Conservation (phyloP, 2,888 invertebrate genomes). For the Sceliomorpha sp. region DNA sequence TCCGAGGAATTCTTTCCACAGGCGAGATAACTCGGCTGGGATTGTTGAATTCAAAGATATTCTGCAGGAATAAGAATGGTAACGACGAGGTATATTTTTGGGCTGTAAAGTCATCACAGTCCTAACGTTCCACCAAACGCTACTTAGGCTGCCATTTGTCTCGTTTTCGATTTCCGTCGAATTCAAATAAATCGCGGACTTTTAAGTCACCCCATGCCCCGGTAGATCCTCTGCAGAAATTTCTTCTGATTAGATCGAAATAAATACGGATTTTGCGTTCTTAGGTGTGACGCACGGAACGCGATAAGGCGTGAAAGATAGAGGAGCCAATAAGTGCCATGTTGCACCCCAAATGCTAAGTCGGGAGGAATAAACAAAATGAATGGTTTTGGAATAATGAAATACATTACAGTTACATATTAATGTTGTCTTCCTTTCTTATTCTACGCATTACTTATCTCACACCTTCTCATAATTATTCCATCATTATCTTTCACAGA, state of each 20-base stretch:
- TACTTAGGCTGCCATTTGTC: constrained; percentile 41
- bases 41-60: no score
- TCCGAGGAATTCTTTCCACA: no score
- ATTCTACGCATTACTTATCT: no score
- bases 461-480: no score
- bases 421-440: no score
- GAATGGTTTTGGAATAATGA: constrained; percentile 7
- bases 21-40: no score
- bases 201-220: constrained; percentile 26
- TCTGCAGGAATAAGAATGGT: no score
- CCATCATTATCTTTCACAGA: no score
- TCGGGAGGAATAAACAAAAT: constrained; percentile 21
- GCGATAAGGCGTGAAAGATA: constrained; percentile 31
- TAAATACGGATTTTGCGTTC: constrained; percentile 44
- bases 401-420: neutral
- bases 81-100: no score
- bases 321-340: constrained; percentile 8
- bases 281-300: constrained; percentile 35
- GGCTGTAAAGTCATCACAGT: no score
- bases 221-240: constrained; percentile 15
- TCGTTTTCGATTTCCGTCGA: constrained; percentile 41
- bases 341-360: constrained; percentile 22
- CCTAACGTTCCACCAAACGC: constrained; percentile 37
- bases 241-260: constrained; percentile 43
- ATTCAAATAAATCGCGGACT: constrained; percentile 38